Evolutionary conservation across 2,888 invertebrate species (phyloP).

Genomic region (Caradrina clavipalpis): DNA sequence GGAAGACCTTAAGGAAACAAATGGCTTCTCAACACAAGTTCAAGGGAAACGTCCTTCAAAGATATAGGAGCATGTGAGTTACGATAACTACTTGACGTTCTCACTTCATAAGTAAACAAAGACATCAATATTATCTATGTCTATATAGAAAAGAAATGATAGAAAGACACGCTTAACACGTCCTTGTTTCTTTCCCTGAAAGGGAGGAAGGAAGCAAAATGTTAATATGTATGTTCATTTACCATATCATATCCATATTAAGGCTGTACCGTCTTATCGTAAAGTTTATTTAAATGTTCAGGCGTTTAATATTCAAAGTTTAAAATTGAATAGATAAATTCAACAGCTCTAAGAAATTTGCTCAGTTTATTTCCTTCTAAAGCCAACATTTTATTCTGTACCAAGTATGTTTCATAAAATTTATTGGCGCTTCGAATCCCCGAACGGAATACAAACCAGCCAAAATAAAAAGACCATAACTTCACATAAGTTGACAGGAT

Average conservation of each 20-base stretch:
- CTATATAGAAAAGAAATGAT: background rate
- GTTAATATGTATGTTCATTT: background rate
- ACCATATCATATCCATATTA: background rate
- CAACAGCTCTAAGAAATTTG: slow-evolving; percentile 2
- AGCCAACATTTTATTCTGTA: slow-evolving; percentile 30
- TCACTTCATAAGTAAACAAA: slow-evolving; percentile 33
- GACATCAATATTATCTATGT: slow-evolving; percentile 20
- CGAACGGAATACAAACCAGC: slow-evolving; percentile 26
- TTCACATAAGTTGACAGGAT: slow-evolving; percentile 26
- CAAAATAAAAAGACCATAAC: slow-evolving; percentile 39
- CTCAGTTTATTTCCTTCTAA: slow-evolving; percentile 16
- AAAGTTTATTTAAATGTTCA: background rate
- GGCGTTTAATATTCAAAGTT: background rate
- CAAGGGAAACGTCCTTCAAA: background rate
- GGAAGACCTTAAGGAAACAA: background rate
- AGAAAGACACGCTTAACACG: background rate
- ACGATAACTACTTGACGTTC: slow-evolving; percentile 20
- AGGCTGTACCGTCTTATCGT: background rate
- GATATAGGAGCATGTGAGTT: slow-evolving; percentile 17
- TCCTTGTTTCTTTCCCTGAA: background rate
- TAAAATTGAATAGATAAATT: background rate
- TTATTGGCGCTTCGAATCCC: slow-evolving; percentile 23
- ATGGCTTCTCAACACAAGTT: background rate
- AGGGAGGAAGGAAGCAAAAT: background rate
- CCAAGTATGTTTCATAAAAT: slow-evolving; percentile 16